A percentile compares a stretch with the other conserved stretches of the same genome.
Conservation (phyloP, 2,797 vertebrate species). For the Emydoidea blandingii region DNA sequence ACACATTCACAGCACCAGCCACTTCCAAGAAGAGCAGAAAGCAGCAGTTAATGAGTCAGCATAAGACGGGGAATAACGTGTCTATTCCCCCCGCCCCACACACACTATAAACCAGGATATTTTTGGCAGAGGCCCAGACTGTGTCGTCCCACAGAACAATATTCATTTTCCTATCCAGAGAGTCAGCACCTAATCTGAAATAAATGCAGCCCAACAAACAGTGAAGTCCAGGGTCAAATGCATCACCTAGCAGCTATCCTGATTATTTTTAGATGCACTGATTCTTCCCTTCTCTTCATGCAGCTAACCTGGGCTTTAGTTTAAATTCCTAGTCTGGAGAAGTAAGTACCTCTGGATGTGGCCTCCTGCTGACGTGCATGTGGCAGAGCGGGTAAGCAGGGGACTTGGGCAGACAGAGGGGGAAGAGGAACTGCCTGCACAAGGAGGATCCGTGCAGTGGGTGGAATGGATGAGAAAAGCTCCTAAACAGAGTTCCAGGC, state of each 20-base stretch:
- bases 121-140: background rate
- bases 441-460: constrained; percentile 3
- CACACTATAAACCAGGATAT: background rate
- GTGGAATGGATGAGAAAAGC: background rate
- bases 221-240: constrained; percentile 42
- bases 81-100: background rate
- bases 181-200: constrained; percentile 36
- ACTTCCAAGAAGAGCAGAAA: constrained; percentile 7
- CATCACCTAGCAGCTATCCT: constrained; percentile 24
- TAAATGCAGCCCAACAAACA: constrained; percentile 48
- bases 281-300: constrained; percentile 49
- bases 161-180: background rate
- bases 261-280: constrained; percentile 64
- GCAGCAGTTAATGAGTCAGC: background rate
- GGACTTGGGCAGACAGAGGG: background rate
- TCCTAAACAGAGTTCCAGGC: background rate
- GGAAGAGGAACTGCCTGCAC: background rate
- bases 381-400: background rate
- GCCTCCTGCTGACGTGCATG: constrained; percentile 10
- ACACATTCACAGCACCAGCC: background rate
- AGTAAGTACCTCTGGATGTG: background rate
- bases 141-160: background rate
- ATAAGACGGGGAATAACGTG: background rate
- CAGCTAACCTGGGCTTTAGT: constrained; percentile 48
- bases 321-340: background rate